Base-by-base conservation (phyloP, 2,797 vertebrate species). In the Chiroxiphia lanceolata region DNA sequence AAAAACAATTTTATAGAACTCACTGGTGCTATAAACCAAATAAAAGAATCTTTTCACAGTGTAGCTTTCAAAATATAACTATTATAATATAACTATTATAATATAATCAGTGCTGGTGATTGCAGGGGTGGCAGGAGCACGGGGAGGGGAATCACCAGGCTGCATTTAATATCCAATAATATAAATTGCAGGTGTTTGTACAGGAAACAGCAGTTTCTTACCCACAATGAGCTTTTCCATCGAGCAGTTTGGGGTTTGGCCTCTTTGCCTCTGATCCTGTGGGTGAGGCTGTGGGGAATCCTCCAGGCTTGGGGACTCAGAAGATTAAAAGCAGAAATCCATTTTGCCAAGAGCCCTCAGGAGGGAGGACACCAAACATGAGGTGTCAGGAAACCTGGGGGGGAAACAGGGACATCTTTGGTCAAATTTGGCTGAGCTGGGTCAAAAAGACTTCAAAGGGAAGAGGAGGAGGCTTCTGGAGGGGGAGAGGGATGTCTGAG, bases 321-420 rank as follows among this genome's bases (percentile, higher is more conserved):
- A 22, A 40, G 11, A 23, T 12, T 6, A 22, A n/a, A 60, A 67
- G 77, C 23, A 45, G 29, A 20, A 60, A 42, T 54, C 14, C 31
- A 3, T 9, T 15, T 4, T 11, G 54, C 60, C 60, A 53, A 38
- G 44, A 60, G 31, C 27, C 22, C 14, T 79, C 16, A 11, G 33
- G 15, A 83, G 54, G 50, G 15, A 47, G 26, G 16, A 13, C 15
- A 9, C 4, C 8, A 12, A 16, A 12, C 0, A 0, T 13, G 25
- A n/a, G n/a, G 56, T n/a, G n/a, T 20, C 22, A 16, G n/a, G 20
- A 36, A 56, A 61, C 36, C 25, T 13, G 53, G 29, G 56, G 53
- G 34, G 38, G 34, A 31, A 16, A 4, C 13, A 57, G 17, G 3
- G 11, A 9, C 0, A 0, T 31, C 23, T 14, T 29, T 4, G 50